A percentile compares a stretch with the other conserved stretches of the same genome.
Conservation (phyloP, 2,113 vertebrate genomes). For the Beaufortia kweichowensis region DNA sequence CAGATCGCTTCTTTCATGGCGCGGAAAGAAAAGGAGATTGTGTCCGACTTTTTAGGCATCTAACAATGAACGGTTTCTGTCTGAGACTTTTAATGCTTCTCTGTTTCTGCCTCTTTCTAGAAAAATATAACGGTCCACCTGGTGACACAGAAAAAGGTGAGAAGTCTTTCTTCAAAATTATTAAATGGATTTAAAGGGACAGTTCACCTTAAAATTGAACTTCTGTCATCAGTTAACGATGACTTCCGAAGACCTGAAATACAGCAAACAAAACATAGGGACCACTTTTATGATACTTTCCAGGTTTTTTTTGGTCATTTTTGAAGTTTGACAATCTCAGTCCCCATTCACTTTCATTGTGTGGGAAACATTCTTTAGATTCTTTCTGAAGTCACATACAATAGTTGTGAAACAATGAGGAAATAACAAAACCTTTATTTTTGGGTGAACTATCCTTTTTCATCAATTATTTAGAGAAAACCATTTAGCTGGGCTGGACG, state of each 20-base stretch:
- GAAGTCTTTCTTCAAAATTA: conserved; percentile 11
- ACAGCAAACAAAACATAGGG: too few relatives aligned
- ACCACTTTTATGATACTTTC: too few relatives aligned
- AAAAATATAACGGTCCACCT: conserved; percentile 20
- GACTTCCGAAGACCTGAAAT: too few relatives aligned
- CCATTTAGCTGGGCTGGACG: too few relatives aligned
- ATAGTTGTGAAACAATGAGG: too few relatives aligned
- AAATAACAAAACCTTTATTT: too few relatives aligned
- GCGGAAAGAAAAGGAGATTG: conserved; percentile 46
- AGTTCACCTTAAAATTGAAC: background rate
- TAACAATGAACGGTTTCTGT: conserved; percentile 65
- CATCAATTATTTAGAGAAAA: too few relatives aligned
- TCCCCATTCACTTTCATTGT: background rate
- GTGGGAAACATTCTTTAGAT: background rate
- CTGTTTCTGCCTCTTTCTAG: conserved; percentile 35
- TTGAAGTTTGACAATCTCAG: background rate
- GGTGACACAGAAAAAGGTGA: conserved; percentile 36
- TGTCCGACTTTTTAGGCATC: conserved; percentile 62
- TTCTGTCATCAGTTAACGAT: too few relatives aligned
- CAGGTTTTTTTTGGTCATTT: background rate
- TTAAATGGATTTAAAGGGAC: background rate
- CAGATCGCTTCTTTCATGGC: conserved; percentile 64
- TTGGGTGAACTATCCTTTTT: too few relatives aligned
- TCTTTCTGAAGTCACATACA: too few relatives aligned
- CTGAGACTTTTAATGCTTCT: conserved; percentile 50